Conservation (phyloP, 2,797 vertebrate species). For the Phaenicophaeus curvirostris region DNA sequence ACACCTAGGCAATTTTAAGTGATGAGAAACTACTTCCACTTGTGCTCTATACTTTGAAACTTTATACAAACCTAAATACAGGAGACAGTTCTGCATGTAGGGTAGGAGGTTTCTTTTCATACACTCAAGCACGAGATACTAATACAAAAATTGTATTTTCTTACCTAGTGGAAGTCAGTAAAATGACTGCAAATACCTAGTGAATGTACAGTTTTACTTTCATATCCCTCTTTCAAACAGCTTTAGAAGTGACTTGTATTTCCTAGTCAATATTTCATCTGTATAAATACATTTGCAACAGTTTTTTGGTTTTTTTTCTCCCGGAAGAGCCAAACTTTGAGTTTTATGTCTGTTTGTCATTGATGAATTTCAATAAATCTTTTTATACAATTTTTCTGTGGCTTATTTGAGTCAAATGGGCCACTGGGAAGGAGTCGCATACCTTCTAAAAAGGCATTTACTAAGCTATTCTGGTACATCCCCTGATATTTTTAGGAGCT, state of each 20-base stretch:
- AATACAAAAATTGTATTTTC: conserved; percentile 80
- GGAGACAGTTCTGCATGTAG: conserved; percentile 71
- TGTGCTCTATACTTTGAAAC: conserved; percentile 58
- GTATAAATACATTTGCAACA: conserved; percentile 73
- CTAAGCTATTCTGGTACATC: background rate
- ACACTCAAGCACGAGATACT: conserved; percentile 74
- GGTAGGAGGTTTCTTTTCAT: conserved; percentile 78
- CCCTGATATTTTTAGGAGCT: background rate
- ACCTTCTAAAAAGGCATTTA: background rate
- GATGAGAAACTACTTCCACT: conserved; percentile 65
- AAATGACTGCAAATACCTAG: conserved; percentile 82
- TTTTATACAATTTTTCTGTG: conserved; percentile 85
- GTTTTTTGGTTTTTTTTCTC: conserved; percentile 39
- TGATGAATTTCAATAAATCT: conserved; percentile 96
- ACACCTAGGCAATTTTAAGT: conserved; percentile 53
- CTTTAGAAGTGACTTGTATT: conserved; percentile 76
- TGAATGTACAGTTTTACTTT: conserved; percentile 77
- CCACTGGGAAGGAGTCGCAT: conserved; percentile 19
- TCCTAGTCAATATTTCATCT: conserved; percentile 76
- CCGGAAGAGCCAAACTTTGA: conserved; percentile 83
- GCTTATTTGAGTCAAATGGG: conserved; percentile 76
- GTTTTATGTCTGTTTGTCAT: conserved; percentile 85
- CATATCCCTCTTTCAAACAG: conserved; percentile 75
- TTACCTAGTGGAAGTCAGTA: conserved; percentile 76
- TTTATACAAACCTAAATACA: conserved; percentile 71